Base-by-base conservation (phyloP, 2,797 vertebrate species). In the Enteromius unitaeniatus region DNA sequence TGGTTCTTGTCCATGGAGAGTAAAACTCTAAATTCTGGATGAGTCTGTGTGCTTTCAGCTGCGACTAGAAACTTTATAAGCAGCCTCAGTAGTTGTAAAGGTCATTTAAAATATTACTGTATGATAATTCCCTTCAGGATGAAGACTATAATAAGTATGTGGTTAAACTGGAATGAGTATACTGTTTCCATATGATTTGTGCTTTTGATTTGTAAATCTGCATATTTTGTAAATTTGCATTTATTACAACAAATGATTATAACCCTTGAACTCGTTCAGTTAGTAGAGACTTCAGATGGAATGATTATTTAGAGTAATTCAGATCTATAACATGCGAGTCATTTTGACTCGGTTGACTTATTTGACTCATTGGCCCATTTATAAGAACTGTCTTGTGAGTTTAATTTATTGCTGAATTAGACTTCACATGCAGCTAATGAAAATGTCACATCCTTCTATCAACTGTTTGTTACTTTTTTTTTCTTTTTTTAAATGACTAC, bases 11-110 rank as follows among this genome's bases (percentile, higher is more conserved):
- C 81, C 73, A 77, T 77, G 34, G 37, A 67, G 49, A 47, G 73
- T 51, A 51, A 58, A 65, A 65, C 31, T 51, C 70, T 82, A 65
- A 82, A 82, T 82, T 58, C 6, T 65, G 28, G 80, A 65, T 75
- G 58, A 82, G 70, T 47, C 31, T 82, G 45, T 26, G 28, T 74
- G 69, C 80, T 65, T 49, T 72, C 8, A 31, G 58, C 55, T 49
- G 3, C 4, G 62, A 49, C 42, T 64, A 49, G n/a, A 82, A 28
- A 62, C 23, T 62, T 81, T 49, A 34, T 28, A 45, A 58, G 67
- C 51, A 79, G 53, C 15, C 68, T 68, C 21, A 11, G 10, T 53
- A 37, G 45, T 53, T 68, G 13, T 53, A 68, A 34, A 34, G 64
- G 31, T 68, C 47, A 68, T 37, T 53, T 51, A 6, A 53, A 51